Conservation (phyloP, 2,888 invertebrate genomes). For the Mimas tiliae region DNA sequence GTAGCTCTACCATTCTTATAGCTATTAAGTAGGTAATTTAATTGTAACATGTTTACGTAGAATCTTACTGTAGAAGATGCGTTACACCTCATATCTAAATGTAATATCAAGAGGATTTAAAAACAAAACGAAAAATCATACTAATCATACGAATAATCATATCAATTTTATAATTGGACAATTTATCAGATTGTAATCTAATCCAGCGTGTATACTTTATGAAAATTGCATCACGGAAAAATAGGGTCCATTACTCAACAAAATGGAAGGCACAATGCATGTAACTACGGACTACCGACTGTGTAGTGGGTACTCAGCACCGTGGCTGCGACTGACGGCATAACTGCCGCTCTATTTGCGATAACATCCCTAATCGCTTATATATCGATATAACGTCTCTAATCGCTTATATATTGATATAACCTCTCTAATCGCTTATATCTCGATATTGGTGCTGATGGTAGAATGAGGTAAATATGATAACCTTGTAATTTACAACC, state of each 20-base stretch:
- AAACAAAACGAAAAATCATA: no score
- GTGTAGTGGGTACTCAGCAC: neutral
- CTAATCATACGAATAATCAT: no score
- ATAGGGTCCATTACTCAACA: neutral
- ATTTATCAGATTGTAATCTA: neutral
- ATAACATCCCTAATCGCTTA: neutral
- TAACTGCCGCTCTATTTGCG: neutral
- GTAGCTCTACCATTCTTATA: no score
- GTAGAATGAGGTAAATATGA: neutral
- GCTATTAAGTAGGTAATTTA: no score
- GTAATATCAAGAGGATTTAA: no score
- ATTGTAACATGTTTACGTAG: no score
- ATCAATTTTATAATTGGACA: neutral
- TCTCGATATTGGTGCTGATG: neutral
- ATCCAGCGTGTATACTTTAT: neutral
- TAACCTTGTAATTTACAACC: neutral
- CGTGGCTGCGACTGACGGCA: neutral
- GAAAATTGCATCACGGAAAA: neutral
- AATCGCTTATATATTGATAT: neutral
- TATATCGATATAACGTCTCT: neutral
- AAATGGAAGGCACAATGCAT: neutral
- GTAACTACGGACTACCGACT: neutral
- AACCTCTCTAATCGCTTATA: neutral
- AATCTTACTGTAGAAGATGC: no score
- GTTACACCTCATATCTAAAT: no score